Conservation (phyloP, 1,140 invertebrate species). For the Procambarus clarkii region DNA sequence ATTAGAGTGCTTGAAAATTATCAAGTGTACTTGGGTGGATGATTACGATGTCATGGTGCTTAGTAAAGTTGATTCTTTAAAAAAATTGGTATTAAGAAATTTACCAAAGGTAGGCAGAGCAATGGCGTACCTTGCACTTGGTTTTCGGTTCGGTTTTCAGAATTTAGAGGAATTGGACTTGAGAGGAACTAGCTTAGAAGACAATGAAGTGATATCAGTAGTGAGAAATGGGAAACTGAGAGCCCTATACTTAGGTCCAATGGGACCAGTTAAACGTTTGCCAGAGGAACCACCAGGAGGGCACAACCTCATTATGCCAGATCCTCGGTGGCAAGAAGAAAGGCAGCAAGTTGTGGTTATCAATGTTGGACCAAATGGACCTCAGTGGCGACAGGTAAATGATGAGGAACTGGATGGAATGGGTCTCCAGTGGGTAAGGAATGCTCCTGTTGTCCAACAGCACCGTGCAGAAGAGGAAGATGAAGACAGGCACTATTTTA, state of each 20-base stretch:
- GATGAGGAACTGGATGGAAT: constrained; percentile 71
- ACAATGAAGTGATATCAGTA: constrained; percentile 68
- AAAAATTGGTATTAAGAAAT: constrained; percentile 63
- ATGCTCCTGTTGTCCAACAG: constrained; percentile 55
- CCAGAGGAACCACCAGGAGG: constrained; percentile 27
- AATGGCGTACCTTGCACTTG: constrained; percentile 69
- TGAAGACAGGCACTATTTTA: constrained; percentile 71
- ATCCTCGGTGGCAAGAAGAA: constrained; percentile 63
- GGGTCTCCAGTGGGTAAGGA: constrained; percentile 71
- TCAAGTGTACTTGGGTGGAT: constrained; percentile 62
- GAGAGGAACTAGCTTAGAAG: constrained; percentile 68
- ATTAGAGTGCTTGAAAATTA: constrained; percentile 63
- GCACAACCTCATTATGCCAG: constrained; percentile 69
- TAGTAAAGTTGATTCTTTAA: constrained; percentile 64
- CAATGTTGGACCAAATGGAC: constrained; percentile 70
- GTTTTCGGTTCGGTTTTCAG: constrained; percentile 71
- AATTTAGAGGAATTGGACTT: constrained; percentile 69
- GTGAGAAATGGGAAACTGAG: constrained; percentile 67
- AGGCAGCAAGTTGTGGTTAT: constrained; percentile 71
- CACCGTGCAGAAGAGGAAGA: constrained; percentile 47
- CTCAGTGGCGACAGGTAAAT: constrained; percentile 69
- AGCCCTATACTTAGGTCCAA: constrained; percentile 65
- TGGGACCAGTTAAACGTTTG: constrained; percentile 68
- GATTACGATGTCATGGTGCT: constrained; percentile 72
- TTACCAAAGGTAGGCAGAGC: constrained; percentile 62